Conservation (phyloP, 2,888 invertebrate species). For the Crepidodera aurea region DNA sequence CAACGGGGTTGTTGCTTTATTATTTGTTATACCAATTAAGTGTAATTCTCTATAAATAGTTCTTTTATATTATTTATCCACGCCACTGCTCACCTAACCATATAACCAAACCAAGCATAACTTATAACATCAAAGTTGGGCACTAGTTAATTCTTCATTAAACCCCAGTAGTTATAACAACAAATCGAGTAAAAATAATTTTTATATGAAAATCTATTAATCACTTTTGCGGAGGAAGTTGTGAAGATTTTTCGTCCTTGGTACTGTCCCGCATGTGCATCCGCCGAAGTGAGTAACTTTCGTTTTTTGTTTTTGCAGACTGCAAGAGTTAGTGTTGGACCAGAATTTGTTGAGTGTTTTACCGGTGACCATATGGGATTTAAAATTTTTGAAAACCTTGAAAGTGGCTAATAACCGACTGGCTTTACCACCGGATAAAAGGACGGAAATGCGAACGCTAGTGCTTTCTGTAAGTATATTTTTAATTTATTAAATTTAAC, state of each 20-base stretch:
- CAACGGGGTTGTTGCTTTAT: neutral
- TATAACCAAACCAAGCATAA: conserved; percentile 13
- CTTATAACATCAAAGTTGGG: conserved; percentile 2
- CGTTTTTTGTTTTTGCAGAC: conserved; percentile 63
- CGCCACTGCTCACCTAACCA: conserved; percentile 10
- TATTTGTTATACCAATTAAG: neutral
- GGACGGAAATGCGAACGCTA: conserved; percentile 67
- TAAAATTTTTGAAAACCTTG: conserved; percentile 69
- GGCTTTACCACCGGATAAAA: conserved; percentile 61
- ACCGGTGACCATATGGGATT: conserved; percentile 67
- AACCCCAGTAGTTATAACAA: conserved; percentile 3
- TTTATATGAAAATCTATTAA: conserved; percentile 4
- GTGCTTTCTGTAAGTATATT: conserved; percentile 63
- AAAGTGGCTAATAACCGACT: conserved; percentile 68
- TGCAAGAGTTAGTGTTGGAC: conserved; percentile 76
- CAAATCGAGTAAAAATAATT: neutral
- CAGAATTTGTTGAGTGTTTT: conserved; percentile 75
- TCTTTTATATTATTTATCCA: neutral
- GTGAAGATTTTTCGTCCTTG: conserved; percentile 52
- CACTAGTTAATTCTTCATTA: neutral
- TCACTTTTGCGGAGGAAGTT: conserved; percentile 36
- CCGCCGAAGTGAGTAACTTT: conserved; percentile 51
- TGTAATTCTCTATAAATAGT: too few species aligned
- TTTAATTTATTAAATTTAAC: neutral
- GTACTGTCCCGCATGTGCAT: conserved; percentile 59